phyloP scores from a whole-genome alignment of 2,113 vertebrate genomes.

The Nycticorax nycticorax region DNA sequence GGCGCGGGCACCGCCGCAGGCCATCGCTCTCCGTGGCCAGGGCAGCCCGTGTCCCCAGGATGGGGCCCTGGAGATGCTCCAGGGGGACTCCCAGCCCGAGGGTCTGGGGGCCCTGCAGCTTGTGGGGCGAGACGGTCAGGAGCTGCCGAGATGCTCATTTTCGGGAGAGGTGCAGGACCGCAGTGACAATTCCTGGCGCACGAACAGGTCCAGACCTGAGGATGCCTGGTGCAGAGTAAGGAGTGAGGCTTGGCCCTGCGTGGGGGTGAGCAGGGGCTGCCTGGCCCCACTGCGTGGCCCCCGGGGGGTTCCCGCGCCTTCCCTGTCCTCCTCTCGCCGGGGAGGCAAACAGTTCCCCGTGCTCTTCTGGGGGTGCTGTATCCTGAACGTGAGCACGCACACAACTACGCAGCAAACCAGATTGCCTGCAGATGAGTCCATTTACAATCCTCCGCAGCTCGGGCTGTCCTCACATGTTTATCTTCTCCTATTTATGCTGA shows the following conservation, averaged over 20 bases:
- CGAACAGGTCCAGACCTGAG: fast-evolving
- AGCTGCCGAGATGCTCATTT: not conserved
- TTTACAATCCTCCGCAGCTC: not conserved
- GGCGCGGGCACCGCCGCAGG: fast-evolving
- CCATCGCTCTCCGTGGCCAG: fast-evolving
- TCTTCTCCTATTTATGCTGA: not conserved
- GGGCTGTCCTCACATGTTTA: not conserved
- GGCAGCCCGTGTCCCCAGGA: not conserved
- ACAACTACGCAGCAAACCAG: not conserved
- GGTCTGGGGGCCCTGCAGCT: not conserved
- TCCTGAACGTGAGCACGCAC: fast-evolving
- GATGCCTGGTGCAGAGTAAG: not conserved
- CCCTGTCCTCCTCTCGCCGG: fast-evolving
- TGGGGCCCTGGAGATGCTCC: not conserved
- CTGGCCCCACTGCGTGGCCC: not conserved
- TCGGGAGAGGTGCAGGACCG: not conserved
- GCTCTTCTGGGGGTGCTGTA: not conserved
- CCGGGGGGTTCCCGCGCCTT: fast-evolving
- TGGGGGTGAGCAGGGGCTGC: not conserved
- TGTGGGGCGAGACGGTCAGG: not conserved
- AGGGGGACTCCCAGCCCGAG: not conserved
- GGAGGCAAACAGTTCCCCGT: too few species aligned
- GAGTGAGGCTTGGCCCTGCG: fast-evolving
- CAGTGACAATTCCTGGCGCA: not conserved
- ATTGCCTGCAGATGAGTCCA: not conserved